Base-by-base conservation (phyloP, 2,113 vertebrate genomes). In the Nothocercus nigrocapillus region DNA sequence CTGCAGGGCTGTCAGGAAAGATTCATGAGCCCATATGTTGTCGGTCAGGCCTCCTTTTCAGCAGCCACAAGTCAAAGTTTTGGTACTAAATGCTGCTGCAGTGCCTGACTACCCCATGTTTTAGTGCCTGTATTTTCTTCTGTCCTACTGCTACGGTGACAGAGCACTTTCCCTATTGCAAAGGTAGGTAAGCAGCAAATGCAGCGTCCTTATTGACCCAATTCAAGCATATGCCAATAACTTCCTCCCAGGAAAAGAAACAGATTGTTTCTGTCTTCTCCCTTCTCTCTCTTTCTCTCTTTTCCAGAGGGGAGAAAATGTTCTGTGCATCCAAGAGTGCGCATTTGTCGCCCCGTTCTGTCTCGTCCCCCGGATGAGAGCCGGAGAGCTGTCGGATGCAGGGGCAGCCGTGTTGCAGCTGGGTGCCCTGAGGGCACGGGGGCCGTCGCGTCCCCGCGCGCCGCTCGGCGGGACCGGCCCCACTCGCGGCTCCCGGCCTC, bases 381-480 rank as follows among this genome's bases (percentile, higher is more conserved):
- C 25, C 51, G 47, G 66, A 64, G 56, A 13, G 67, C 27, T 40
- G 78, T 27, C 0, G 1, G 64, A 62, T 16, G 34, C 66, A 67
- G 9, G n/a, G 2, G 1, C 68, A 83, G 21, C 28, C 3, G 0
- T 21, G 5, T 22, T 19, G 16, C 5, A 40, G 2, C 11, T 32
- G 25, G 21, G 12, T 45, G 38, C 15, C 6, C 22, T 7, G 21
- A 1, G 1, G 21, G 32, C 62, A 49, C 20, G 7, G 84, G n/a
- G 32, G n/a, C 24, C 0, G 2, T 9, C 1, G 4, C 25, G 27
- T 38, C 58, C 1, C 1, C 27, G 40, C 42, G 2, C 12, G 72
- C 49, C 13, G 76, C 49, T 10, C 24, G 7, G 24, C 56, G 47
- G 45, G 16, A 32, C 44, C 77, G 24, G 15, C 14, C 59, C n/a